These are phyloP conservation scores for Drosophila nr. fundita DNA, from an alignment of 2,888 invertebrate species.

Conservation along the genomic window DNA sequence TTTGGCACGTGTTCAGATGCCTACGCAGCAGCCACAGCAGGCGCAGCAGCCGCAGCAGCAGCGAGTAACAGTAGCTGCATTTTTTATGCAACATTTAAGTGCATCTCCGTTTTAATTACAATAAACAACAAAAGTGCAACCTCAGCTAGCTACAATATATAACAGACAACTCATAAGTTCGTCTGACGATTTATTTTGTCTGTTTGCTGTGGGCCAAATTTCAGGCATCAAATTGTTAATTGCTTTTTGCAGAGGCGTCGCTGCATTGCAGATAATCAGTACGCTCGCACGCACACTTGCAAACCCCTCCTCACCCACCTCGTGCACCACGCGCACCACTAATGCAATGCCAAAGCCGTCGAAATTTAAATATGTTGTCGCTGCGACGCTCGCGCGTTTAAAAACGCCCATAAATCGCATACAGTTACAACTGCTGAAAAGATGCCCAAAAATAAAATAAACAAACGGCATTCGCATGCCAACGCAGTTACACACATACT, in stretches of 20 bases:
- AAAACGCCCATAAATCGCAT: slow-evolving; percentile 59
- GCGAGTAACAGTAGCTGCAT: slow-evolving; percentile 39
- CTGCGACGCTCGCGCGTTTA: slow-evolving; percentile 45
- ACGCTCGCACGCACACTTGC: slow-evolving; percentile 7
- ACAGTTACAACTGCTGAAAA: slow-evolving; percentile 32
- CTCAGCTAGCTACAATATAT: slow-evolving; percentile 43
- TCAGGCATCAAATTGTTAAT: slow-evolving; percentile 73
- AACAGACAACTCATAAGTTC: slow-evolving; percentile 54
- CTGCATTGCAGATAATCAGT: slow-evolving; percentile 46
- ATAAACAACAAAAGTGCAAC: slow-evolving; percentile 70
- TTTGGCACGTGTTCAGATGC: slow-evolving; percentile 76
- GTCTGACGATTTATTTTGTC: slow-evolving; percentile 2
- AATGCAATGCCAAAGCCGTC: slow-evolving; percentile 43
- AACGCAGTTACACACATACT: slow-evolving; percentile 7
- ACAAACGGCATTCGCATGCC: slow-evolving; percentile 41
- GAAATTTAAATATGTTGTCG: slow-evolving; percentile 35
- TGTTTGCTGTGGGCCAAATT: slow-evolving; percentile 52
- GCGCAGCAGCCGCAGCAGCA: slow-evolving; percentile 17
- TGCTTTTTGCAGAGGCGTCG: slow-evolving; percentile 56
- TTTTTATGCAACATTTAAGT: slow-evolving; percentile 77
- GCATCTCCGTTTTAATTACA: slow-evolving; percentile 70
- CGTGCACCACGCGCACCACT: slow-evolving; percentile 2
- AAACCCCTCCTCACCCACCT: not conserved
- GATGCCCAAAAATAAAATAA: slow-evolving; percentile 6
- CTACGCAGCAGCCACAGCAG: slow-evolving; percentile 48